Conservation (phyloP, 1,140 invertebrate genomes). For the Globodera ellingtonae region DNA sequence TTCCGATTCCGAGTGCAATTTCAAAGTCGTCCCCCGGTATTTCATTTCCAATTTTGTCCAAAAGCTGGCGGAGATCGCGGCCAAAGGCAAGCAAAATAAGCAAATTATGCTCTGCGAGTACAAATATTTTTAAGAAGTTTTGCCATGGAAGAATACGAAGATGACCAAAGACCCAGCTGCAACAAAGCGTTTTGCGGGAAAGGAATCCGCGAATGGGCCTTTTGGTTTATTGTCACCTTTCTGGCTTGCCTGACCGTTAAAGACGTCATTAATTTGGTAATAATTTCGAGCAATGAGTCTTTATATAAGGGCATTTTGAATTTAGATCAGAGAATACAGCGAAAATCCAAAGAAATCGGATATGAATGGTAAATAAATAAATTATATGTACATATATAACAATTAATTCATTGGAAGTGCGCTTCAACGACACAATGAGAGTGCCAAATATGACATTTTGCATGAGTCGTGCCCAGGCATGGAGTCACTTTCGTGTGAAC, state of each 20-base stretch:
- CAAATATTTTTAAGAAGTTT: background rate
- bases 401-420: slow-evolving; percentile 22
- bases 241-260: slow-evolving; percentile 59
- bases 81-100: background rate
- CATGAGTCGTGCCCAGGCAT: slow-evolving; percentile 52
- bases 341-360: slow-evolving; percentile 53
- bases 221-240: slow-evolving; percentile 62
- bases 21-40: background rate
- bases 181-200: slow-evolving; percentile 48
- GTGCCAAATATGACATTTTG: slow-evolving; percentile 58
- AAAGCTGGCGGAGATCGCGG: too few relatives aligned
- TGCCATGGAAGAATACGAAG: slow-evolving; percentile 34
- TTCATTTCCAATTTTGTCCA: background rate
- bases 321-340: slow-evolving; percentile 48
- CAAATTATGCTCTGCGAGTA: background rate
- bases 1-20: background rate
- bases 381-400: background rate
- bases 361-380: slow-evolving; percentile 40
- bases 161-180: slow-evolving; percentile 25
- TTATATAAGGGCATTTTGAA: background rate
- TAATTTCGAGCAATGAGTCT: background rate
- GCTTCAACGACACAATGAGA: slow-evolving; percentile 52
- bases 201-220: slow-evolving; percentile 54
- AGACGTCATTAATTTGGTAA: slow-evolving; percentile 59
- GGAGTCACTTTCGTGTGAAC: slow-evolving; percentile 46